These are phyloP conservation scores for Heterochromis multidens DNA, from an alignment of 2,113 vertebrate genomes.

Conservation along the genomic window DNA sequence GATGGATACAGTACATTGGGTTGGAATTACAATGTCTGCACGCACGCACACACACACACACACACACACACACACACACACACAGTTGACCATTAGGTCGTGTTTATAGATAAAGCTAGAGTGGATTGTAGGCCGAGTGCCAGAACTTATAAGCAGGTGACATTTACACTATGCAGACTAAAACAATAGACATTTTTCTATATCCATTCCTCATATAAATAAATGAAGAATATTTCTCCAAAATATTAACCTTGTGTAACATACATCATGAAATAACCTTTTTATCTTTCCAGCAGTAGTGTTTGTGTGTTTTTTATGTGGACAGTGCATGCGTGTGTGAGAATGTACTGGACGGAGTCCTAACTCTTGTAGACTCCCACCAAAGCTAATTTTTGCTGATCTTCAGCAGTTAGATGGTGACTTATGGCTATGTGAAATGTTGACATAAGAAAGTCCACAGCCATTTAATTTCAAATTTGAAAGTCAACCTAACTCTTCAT, in stretches of 20 bases:
- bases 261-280: neutral
- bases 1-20: neutral
- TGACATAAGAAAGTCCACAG: neutral
- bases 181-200: neutral
- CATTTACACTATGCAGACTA: neutral
- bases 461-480: neutral
- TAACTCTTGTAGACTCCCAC: neutral
- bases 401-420: neutral
- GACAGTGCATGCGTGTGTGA: neutral
- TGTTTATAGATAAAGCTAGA: conserved; percentile 39
- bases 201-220: neutral
- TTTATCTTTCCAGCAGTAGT: neutral
- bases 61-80: neutral
- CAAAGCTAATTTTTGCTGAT: neutral
- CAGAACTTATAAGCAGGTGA: conserved; percentile 13
- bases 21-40: neutral
- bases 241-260: neutral
- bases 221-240: neutral
- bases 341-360: neutral
- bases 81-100: neutral
- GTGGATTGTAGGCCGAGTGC: conserved; percentile 19
- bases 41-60: neutral
- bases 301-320: too few relatives aligned
- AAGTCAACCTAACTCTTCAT: neutral
- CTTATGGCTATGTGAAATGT: neutral